Conservation (phyloP, 2,113 vertebrate species). For the Amblyopsis rosae region DNA sequence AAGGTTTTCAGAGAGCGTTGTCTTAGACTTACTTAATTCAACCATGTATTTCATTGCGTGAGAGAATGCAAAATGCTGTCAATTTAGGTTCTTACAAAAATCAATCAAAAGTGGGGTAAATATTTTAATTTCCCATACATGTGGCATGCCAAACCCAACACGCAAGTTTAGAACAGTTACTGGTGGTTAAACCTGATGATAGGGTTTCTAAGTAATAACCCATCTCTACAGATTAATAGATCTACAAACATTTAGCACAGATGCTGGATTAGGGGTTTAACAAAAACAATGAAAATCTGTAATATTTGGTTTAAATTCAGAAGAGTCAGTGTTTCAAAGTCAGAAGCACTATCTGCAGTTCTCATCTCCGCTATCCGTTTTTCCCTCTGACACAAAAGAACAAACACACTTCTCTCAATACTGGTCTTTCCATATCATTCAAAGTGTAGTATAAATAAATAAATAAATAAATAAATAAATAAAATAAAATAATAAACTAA, state of each 20-base stretch:
- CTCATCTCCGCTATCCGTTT: no score
- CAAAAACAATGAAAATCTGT: no score
- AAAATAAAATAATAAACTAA: no score
- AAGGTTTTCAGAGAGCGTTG: conserved; percentile 28
- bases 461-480: no score
- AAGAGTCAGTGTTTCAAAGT: no score
- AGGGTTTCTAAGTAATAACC: not conserved
- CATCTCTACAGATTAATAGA: not conserved
- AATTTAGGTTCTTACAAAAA: conserved; percentile 8
- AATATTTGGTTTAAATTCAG: no score
- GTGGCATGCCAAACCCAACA: not conserved
- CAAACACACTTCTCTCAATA: no score
- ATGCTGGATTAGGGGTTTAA: not conserved
- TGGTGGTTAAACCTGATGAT: not conserved
- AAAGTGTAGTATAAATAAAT: no score
- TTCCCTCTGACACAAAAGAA: no score
- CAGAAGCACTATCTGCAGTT: no score
- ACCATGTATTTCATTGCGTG: not conserved
- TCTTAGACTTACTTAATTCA: conserved; percentile 26
- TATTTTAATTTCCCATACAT: conserved; percentile 5
- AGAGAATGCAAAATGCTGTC: conserved; percentile 1
- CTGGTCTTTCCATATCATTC: no score
- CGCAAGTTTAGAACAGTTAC: conserved; percentile 1
- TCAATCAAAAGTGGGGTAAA: not conserved
- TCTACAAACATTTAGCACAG: not conserved